Evolutionary conservation across 2,888 invertebrate genomes (phyloP), one percentile per base, ranked within the genome.

Genomic region (Aradus depressus): DNA sequence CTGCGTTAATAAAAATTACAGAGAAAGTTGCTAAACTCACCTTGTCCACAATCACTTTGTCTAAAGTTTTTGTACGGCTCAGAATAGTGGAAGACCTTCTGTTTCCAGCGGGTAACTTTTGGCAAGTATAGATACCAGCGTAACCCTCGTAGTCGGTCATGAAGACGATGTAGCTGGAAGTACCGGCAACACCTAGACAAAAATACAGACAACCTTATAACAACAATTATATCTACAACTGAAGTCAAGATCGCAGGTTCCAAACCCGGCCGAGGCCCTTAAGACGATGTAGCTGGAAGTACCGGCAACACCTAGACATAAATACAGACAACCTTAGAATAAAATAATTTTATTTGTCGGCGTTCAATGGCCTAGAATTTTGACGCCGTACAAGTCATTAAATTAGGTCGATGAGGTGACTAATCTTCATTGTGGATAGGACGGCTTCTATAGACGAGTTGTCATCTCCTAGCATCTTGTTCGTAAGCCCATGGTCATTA

Each of bases 61-160:
- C 87, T 43, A 86, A 71, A 31, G 80, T 81, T 58, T 79, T 79
- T 16, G 72, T 75, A 44, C 86, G 75, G 1, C 84, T 85, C n/a
- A 86, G 71, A 57, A 92, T 85, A 45, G 86, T 84, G 1, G 84
- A 84, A 1, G 85, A 84, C 55, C 81, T 78, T 3, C 86, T 73
- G 66, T 87, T 81, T 1, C 80, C 81, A 60, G 86, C 80, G 0
- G 79, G 74, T 12, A 87, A 64, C 62, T 79, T 81, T 66, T 87
- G 86, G 62, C 87, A 87, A 0, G 84, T 83, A 67, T 83, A 87
- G 44, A 87, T 73, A 0, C 79, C 84, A 0, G 85, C 86, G 63
- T 81, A 86, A 0, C 72, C 77, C 0, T 70, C 69, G 64, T 87
- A 87, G 64, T 88, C 86, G 0, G 86, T 84, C 60, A 75, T 72